Evolutionary conservation across 2,113 vertebrate genomes (phyloP), one percentile per base, ranked within the genome.

Genomic region (Romanogobio albipinnatus): DNA sequence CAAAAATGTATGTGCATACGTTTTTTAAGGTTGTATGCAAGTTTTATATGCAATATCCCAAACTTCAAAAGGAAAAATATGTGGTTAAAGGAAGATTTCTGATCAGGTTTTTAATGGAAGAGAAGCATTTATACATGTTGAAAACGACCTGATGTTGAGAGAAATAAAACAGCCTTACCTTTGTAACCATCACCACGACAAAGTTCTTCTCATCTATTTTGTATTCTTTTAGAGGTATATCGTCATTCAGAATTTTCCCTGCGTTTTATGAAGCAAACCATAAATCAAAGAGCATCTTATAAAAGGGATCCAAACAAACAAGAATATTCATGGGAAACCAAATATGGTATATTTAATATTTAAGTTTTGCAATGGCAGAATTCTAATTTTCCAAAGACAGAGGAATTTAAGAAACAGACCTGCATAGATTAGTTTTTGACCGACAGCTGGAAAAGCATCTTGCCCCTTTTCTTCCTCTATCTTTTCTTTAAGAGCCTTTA

Each of bases 201-300:
- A 95, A 95, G 88, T 95, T 95, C 85, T 95, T 95, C 87, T 95
- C 94, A 75, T 95, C 94, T 29, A 95, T 95, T 84, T 92, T 94
- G 90, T 95, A 95, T 36, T 95, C 94, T 86, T 93, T 93, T 75
- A 95, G 88, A 47, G 84, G 89, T 24, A 91, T 89, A 86, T 94
- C 94, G 86, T 95, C 93, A 17, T 94, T 94, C 86, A 95, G 83
- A 88, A 95, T 95, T 91, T 95, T 95, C 17, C 94, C 94, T 95
- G 87, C 24, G 29, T 81, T 56, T 5, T 17, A 77, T 62, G 24
- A 14, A 47, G 33, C 73, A 78, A 75, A 29, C 81, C 29, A 70
- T 33, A 68, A 68, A 70, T 70, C 9, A 11, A 43, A 43, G 4
- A 75, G 26, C 78, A 51, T 45, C 82, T 76, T 51, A 11, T 13